Conservation (phyloP, 2,113 vertebrate species). For the Hiodon tergisus region DNA sequence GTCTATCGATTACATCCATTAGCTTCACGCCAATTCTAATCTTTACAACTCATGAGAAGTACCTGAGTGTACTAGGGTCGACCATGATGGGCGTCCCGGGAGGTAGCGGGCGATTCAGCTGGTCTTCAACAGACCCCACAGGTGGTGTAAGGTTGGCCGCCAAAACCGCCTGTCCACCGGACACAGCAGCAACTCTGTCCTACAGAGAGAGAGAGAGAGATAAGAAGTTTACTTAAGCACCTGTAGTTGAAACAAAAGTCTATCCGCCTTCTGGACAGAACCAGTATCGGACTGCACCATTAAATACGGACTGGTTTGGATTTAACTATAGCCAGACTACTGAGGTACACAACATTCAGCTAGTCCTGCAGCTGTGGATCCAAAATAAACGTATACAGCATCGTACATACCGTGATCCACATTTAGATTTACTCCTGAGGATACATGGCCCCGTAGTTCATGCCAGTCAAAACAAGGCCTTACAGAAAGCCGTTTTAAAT, state of each 20-base stretch:
- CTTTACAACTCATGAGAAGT: slow-evolving; percentile 1
- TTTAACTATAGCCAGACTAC: no score
- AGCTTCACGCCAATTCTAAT: background rate
- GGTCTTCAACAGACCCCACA: slow-evolving; percentile 68
- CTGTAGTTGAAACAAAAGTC: no score
- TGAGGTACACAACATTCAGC: background rate
- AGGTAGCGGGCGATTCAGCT: slow-evolving; percentile 68
- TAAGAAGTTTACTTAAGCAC: background rate
- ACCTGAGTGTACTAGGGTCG: slow-evolving; percentile 77
- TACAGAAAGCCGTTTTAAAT: no score
- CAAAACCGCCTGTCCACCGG: slow-evolving; percentile 44
- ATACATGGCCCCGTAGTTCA: no score
- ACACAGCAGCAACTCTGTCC: slow-evolving; percentile 63
- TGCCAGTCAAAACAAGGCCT: no score
- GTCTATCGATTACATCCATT: background rate
- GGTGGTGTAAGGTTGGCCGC: slow-evolving; percentile 64
- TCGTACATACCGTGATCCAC: no score
- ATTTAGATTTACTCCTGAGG: no score
- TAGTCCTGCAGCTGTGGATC: no score
- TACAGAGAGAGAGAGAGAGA: slow-evolving; percentile 36
- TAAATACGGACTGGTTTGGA: no score
- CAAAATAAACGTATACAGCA: no score
- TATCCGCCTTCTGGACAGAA: background rate
- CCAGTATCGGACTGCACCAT: background rate
- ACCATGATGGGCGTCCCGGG: slow-evolving; percentile 68